A percentile compares a stretch with the other conserved stretches of the same genome.
phyloP scores from a whole-genome alignment of 2,113 vertebrate genomes.

The Alouatta palliata region DNA sequence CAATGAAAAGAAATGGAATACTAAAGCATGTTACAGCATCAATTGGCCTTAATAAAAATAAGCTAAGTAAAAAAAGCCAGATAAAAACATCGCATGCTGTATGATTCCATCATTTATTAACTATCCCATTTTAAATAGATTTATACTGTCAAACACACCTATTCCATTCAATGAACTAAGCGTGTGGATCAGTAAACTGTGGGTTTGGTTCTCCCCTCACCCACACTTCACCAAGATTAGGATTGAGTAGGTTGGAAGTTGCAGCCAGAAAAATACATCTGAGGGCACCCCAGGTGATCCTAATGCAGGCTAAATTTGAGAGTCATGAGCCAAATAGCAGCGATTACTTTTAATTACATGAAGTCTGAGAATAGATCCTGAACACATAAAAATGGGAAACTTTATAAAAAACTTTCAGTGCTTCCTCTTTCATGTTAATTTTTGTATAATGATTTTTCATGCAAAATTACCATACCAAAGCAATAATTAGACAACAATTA shows the following conservation, averaged over 20 bases:
- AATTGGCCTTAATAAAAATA: background rate
- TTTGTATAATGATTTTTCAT: background rate
- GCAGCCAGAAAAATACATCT: background rate
- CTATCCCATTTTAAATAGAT: background rate
- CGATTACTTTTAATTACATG: background rate
- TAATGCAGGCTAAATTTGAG: accelerated
- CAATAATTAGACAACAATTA: background rate
- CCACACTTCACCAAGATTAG: background rate
- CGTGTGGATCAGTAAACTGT: background rate
- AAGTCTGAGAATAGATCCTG: too few species aligned
- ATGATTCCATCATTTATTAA: background rate
- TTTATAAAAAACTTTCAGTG: background rate
- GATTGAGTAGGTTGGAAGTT: background rate
- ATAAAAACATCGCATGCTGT: accelerated
- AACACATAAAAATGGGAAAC: background rate
- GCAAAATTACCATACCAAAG: background rate
- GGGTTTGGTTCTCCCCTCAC: too few species aligned
- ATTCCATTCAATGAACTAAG: background rate
- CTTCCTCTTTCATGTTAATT: background rate
- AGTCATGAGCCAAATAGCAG: background rate
- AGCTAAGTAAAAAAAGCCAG: background rate
- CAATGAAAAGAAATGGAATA: background rate
- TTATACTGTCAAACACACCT: accelerated
- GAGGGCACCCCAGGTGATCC: background rate
- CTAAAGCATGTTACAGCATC: background rate